Base-by-base conservation (phyloP, 2,888 invertebrate genomes). In the Tinea trinotella region DNA sequence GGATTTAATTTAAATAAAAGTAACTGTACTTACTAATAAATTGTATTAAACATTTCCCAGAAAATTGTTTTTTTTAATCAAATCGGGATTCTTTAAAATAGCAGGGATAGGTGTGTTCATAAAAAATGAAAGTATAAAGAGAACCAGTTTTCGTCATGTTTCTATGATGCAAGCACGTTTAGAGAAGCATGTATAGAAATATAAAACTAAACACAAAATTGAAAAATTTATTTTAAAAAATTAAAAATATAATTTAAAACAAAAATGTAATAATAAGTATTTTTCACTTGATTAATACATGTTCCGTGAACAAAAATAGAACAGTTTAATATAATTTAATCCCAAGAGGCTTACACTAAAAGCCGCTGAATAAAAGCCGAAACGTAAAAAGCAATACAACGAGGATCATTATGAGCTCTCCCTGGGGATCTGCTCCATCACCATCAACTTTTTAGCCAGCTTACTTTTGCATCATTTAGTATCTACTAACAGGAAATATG, bases 241-340 rank as follows among this genome's bases (percentile, higher is more conserved):
- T n/a, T n/a, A n/a, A n/a, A n/a, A n/a, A n/a, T n/a, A n/a, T n/a
- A n/a, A n/a, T n/a, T n/a, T n/a, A n/a, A n/a, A n/a, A n/a, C n/a
- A 40, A 35, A n/a, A 12, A 40, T 7, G 13, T 40, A 1, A 12
- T 40, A 40, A 40, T 13, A 40, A 40, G 40, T 15, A 40, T 13
- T 40, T 7, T 4, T 12, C 12, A 6, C 4, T 40, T 40, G 40
- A 40, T 40, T 40, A 40, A 15, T 40, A 40, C 40, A 13, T 7
- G 40, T 13, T n/a, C 40, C 13, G 40, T 13, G 40, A 50, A 50
- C 22, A 24, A 50, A 50, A 50, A 50, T 24, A 24, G 24, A 50
- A 50, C 24, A 50, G 22, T 50, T 50, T 24, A 50, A 50, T 24
- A 18, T 50, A 50, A 50, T 24, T 50, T 50, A 50, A 50, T 50